These are phyloP conservation scores for Eristalis pertinax DNA, from an alignment of 2,888 invertebrate genomes.

Conservation along the genomic window DNA sequence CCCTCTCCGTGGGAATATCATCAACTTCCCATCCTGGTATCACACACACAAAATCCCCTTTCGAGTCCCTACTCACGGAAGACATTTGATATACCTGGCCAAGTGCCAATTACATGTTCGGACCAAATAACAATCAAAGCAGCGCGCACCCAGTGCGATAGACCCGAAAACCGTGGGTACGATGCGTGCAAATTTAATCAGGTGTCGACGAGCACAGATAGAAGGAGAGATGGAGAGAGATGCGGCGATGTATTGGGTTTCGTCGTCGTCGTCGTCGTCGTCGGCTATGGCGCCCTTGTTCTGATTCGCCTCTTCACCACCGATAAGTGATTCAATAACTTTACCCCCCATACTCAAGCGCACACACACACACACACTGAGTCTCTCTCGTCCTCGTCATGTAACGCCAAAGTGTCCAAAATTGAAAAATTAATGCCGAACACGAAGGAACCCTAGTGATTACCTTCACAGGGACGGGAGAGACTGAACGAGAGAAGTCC, in stretches of 20 bases:
- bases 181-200: slow-evolving; percentile 59
- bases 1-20: slow-evolving; percentile 44
- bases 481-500: not conserved
- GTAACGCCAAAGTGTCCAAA: slow-evolving; percentile 60
- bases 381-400: not conserved
- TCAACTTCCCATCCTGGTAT: slow-evolving; percentile 39
- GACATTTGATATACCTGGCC: slow-evolving; percentile 59
- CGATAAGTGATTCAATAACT: slow-evolving; percentile 65
- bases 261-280: not conserved
- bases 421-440: slow-evolving; percentile 59
- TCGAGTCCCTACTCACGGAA: not conserved
- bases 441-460: slow-evolving; percentile 25
- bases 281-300: not conserved
- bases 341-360: slow-evolving; percentile 29
- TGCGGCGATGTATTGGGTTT: slow-evolving; percentile 37
- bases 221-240: not conserved
- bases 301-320: not conserved
- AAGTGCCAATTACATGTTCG: slow-evolving; percentile 67
- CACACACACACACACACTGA: not conserved
- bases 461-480: not conserved
- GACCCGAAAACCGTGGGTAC: slow-evolving; percentile 6
- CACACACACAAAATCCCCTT: not conserved
- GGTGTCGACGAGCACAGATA: slow-evolving; percentile 37
- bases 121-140: slow-evolving; percentile 61
- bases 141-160: slow-evolving; percentile 34